Base-by-base conservation (phyloP, 2,113 vertebrate genomes). In the Ammodytes dubius region DNA sequence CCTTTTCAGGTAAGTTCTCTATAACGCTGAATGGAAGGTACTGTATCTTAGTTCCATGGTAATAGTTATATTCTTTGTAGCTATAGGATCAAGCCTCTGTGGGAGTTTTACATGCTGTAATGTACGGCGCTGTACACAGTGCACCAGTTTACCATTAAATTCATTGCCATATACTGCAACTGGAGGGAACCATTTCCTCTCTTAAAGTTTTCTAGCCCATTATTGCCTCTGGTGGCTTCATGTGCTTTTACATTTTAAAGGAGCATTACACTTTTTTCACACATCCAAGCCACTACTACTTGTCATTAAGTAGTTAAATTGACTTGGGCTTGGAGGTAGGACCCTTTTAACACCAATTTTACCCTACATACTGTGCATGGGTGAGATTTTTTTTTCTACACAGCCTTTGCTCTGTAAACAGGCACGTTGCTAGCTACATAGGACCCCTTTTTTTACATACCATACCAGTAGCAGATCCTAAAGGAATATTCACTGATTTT, bases 211-310 rank as follows among this genome's bases (percentile, higher is more conserved):
- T 49, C 6, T 63, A 74, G 39, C 58, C 59, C 70, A 50, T 84
- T 53, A 52, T 84, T 74, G 76, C 91, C 91, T 89, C 92, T 90
- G 54, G 85, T 93, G 92, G 89, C 66, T 60, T 7, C 13, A 7
- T 60, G 37, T 77, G 47, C 3, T 15, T 52, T 68, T 67, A 45
- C 60, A 82, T 59, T 50, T 77, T 42, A 64, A 78, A 77, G 46
- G 4, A 5, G 1, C 9, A 4, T 13, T 15, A 37, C 11, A 43
- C 12, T 49, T 2, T 40, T 66, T 47, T 73, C 1, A 19, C 47
- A 40, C 17, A 39, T 49, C 11, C 53, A n/a, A 43, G 27, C 15
- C 56, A 50, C 11, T 46, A 27, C 57, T 4, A 47, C 46, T 13
- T 11, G 2, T 45, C 5, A 1, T 17, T 4, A 11, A 27, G 27